Percentiles rank a stretch among this genome's conserved stretches.
These are phyloP conservation scores for Setipinna tenuifilis DNA, from an alignment of 2,797 vertebrate genomes.

Conservation along the genomic window DNA sequence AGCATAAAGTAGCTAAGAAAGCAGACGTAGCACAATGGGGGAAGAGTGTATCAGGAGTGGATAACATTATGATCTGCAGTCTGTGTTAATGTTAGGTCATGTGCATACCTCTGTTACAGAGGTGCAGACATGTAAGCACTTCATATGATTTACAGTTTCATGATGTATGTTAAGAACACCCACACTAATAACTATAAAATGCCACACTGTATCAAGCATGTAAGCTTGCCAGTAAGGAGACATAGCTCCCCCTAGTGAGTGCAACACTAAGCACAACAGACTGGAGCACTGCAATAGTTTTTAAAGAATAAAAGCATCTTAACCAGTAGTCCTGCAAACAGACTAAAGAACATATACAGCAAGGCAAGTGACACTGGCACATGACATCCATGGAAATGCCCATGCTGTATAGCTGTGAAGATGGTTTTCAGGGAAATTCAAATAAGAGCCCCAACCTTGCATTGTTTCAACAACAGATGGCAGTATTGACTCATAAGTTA, in stretches of 20 bases:
- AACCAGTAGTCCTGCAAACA: neutral
- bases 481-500: constrained; percentile 34
- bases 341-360: neutral
- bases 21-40: too few relatives aligned
- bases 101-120: neutral
- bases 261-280: neutral
- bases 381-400: neutral
- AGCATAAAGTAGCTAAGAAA: neutral
- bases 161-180: neutral
- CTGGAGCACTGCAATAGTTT: too few relatives aligned
- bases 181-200: neutral
- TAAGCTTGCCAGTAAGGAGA: neutral
- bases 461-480: constrained; percentile 41
- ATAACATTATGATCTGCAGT: neutral
- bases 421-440: neutral
- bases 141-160: too few relatives aligned
- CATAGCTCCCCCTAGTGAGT: neutral
- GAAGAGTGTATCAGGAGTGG: neutral
- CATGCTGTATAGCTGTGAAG: neutral
- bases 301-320: too few relatives aligned
- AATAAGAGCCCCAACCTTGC: neutral
- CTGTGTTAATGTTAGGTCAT: neutral
- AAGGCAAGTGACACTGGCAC: neutral
- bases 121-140: too few relatives aligned
- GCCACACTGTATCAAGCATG: neutral